Evolutionary conservation across 2,888 invertebrate species (phyloP).

Genomic region (Diabrotica balteata): DNA sequence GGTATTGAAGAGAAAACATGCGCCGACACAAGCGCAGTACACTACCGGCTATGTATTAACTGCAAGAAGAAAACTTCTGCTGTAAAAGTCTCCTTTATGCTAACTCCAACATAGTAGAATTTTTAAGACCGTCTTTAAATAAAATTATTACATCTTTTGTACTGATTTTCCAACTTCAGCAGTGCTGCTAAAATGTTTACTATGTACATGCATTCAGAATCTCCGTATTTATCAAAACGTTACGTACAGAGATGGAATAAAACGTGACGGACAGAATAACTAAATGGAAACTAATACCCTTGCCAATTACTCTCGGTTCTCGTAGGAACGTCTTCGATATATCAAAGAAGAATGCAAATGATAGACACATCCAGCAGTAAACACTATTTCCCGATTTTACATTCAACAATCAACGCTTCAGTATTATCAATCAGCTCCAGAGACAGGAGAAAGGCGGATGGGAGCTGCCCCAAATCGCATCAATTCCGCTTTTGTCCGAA

Average conservation of each 20-base stretch:
- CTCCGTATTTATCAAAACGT: too few species aligned
- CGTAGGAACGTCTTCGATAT: conserved; percentile 2
- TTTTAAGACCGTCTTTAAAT: too few species aligned
- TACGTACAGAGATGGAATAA: background rate
- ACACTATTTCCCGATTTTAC: conserved; percentile 32
- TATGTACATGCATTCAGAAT: too few species aligned
- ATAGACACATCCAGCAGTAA: conserved; percentile 35
- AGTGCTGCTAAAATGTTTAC: too few species aligned
- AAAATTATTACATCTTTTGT: too few species aligned
- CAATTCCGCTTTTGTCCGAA: conserved; percentile 33
- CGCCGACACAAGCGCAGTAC: too few species aligned
- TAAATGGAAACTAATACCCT: background rate
- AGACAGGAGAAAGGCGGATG: conserved; percentile 41
- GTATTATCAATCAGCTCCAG: conserved; percentile 41
- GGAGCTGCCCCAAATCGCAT: conserved; percentile 32
- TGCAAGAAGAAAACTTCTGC: too few species aligned
- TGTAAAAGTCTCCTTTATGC: too few species aligned
- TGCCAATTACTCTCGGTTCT: background rate
- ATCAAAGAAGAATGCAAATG: conserved; percentile 36
- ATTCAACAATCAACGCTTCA: conserved; percentile 36
- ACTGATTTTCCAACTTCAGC: too few species aligned
- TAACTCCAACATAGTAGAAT: too few species aligned
- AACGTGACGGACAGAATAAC: background rate
- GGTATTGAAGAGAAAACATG: too few species aligned
- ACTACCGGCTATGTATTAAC: too few species aligned